These are phyloP conservation scores for Sus cebifrons DNA, from an alignment of 2,797 vertebrate species.

Conservation along the genomic window DNA sequence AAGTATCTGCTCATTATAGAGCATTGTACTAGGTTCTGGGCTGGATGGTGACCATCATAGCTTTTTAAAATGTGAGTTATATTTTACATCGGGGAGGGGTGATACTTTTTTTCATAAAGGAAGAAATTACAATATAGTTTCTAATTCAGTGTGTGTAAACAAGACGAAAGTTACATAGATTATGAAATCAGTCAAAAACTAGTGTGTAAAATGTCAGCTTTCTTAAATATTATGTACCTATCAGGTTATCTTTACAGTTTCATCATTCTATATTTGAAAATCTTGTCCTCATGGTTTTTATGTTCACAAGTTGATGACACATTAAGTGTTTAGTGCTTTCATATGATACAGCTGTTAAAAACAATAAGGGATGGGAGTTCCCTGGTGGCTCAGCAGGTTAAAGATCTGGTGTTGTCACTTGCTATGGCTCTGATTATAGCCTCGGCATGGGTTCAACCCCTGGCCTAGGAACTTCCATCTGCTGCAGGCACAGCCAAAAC, in stretches of 20 bases:
- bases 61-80: conserved; percentile 38
- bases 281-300: background rate
- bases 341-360: background rate
- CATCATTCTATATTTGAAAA: background rate
- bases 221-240: background rate
- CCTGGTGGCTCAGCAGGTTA: too few relatives aligned
- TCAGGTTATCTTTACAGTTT: background rate
- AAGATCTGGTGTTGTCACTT: too few relatives aligned
- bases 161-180: conserved; percentile 32
- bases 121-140: conserved; percentile 59
- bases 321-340: background rate
- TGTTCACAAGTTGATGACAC: background rate
- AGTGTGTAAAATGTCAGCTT: conserved; percentile 42
- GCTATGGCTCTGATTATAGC: too few relatives aligned
- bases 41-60: background rate
- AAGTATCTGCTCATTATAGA: background rate
- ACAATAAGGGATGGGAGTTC: background rate
- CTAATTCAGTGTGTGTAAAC: conserved; percentile 16
- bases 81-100: background rate
- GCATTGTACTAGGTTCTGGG: background rate
- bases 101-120: conserved; percentile 45
- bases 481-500: too few relatives aligned
- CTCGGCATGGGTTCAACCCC: too few relatives aligned
- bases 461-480: too few relatives aligned
- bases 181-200: conserved; percentile 40